Conservation (phyloP, 1,140 invertebrate genomes). For the Mercenaria mercenaria region DNA sequence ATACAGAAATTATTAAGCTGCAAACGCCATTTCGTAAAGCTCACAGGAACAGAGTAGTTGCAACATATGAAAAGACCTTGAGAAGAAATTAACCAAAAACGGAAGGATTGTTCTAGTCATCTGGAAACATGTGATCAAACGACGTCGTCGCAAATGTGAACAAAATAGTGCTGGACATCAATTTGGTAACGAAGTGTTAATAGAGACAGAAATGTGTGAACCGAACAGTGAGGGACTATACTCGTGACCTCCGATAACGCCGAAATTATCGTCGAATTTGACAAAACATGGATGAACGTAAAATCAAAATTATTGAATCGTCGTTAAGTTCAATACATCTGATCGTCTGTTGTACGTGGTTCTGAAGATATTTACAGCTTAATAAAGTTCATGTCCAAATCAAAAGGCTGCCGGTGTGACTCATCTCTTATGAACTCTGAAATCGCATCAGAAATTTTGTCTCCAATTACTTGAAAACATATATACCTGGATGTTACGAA, state of each 20-base stretch:
- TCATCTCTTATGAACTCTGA: constrained; percentile 20
- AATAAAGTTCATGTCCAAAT: no score
- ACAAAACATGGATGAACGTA: neutral
- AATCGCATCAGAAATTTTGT: neutral
- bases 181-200: neutral
- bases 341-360: no score
- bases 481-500: neutral
- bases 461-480: neutral
- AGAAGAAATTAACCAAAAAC: no score
- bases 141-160: neutral
- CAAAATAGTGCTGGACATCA: neutral
- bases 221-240: neutral
- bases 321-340: no score
- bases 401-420: neutral
- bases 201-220: neutral
- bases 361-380: no score
- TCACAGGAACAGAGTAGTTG: neutral
- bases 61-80: neutral
- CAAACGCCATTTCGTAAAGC: neutral
- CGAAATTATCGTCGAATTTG: no score
- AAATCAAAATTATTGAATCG: no score
- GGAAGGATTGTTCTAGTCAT: neutral
- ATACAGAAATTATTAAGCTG: no score
- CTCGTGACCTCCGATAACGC: no score
- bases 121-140: no score